Conservation (phyloP, 2,888 invertebrate genomes). For the Toxonevra muliebris region DNA sequence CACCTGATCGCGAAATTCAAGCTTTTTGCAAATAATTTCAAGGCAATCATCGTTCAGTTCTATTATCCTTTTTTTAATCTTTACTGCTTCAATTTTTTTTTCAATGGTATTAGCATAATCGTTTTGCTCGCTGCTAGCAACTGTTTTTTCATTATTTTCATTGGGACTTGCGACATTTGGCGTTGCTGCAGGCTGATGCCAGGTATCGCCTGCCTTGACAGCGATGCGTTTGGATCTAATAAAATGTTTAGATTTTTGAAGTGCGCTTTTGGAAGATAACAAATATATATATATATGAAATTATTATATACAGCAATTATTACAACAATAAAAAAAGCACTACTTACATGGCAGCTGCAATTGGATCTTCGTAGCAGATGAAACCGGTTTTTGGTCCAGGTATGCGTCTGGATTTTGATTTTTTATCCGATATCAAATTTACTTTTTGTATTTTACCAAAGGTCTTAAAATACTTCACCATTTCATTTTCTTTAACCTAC, state of each 20-base stretch:
- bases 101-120: no score
- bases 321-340: not conserved
- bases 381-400: slow-evolving; percentile 30
- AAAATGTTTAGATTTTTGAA: slow-evolving; percentile 19
- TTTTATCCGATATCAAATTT: slow-evolving; percentile 3
- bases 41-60: slow-evolving; percentile 38
- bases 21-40: slow-evolving; percentile 27
- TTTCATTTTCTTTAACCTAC: slow-evolving; percentile 1
- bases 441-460: slow-evolving; percentile 12
- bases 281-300: not conserved
- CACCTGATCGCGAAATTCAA: slow-evolving; percentile 31
- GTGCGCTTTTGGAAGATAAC: slow-evolving; percentile 20
- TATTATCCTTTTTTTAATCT: not conserved
- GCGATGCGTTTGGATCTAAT: slow-evolving; percentile 17
- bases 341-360: slow-evolving; percentile 32
- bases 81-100: not conserved
- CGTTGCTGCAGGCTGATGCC: slow-evolving; percentile 33
- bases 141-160: not conserved
- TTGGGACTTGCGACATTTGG: not conserved
- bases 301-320: not conserved
- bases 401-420: not conserved
- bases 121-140: not conserved
- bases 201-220: slow-evolving; percentile 35
- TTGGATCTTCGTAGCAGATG: slow-evolving; percentile 27
- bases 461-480: slow-evolving; percentile 6